Conservation (phyloP, 35 echinoderm and acorn worm species). For the Amphiura filiformis region DNA sequence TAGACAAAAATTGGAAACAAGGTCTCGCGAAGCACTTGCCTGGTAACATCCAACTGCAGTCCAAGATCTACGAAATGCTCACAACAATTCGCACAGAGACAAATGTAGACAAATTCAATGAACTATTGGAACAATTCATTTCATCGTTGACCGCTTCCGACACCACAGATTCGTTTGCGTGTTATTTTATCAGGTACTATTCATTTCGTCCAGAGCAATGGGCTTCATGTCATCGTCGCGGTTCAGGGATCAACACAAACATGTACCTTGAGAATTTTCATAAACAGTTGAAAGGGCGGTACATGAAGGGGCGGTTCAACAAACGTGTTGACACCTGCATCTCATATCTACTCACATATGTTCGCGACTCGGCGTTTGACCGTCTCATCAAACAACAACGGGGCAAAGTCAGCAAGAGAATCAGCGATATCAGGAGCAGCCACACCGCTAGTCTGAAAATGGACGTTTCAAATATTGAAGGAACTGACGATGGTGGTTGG, state of each 20-base stretch:
- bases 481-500: too few relatives aligned
- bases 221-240: conserved; percentile 1
- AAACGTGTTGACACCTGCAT: conserved; percentile 30
- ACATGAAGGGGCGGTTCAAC: conserved; percentile 9
- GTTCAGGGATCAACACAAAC: neutral
- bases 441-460: neutral
- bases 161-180: neutral
- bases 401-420: neutral
- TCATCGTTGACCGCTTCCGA: neutral
- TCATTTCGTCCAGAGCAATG: conserved; percentile 3
- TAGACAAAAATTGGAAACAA: conserved; percentile 17
- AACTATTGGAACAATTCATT: neutral
- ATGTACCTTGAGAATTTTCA: conserved; percentile 26
- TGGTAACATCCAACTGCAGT: neutral
- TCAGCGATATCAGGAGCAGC: neutral
- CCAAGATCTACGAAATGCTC: conserved; percentile 15
- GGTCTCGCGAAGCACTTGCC: neutral
- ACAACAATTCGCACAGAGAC: neutral
- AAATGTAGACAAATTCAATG: neutral
- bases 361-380: neutral
- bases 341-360: neutral
- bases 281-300: neutral
- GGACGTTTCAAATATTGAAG: neutral
- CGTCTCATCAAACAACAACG: neutral
- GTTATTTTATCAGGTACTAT: neutral